Conservation (phyloP, 2,113 vertebrate species). For the Colossoma macropomum region DNA sequence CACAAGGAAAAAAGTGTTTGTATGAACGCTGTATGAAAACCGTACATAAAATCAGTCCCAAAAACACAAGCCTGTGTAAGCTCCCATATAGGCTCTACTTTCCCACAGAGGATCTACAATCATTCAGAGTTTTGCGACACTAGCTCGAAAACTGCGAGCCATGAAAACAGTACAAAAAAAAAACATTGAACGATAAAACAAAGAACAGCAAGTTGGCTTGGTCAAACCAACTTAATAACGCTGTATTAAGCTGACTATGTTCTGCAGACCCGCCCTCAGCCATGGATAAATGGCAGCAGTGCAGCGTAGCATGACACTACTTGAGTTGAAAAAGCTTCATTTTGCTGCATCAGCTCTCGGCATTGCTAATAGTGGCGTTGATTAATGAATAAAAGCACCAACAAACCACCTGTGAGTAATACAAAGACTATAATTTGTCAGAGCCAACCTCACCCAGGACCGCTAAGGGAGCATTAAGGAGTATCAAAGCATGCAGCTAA, state of each 20-base stretch:
- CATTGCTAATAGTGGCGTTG: constrained; percentile 76
- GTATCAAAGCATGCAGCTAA: constrained; percentile 48
- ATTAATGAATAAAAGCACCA: constrained; percentile 75
- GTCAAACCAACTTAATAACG: not conserved
- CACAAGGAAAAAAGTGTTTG: no score
- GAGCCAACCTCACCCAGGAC: constrained; percentile 51
- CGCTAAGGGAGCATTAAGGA: constrained; percentile 45
- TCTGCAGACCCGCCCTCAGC: not conserved
- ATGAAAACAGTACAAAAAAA: not conserved
- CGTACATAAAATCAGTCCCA: no score
- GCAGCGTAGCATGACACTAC: constrained; percentile 61
- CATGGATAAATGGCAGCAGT: constrained; percentile 52
- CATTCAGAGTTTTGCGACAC: no score
- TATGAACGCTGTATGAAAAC: no score
- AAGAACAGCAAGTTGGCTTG: no score
- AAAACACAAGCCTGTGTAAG: no score
- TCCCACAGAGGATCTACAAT: no score
- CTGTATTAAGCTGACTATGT: not conserved
- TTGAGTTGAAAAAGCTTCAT: constrained; percentile 67
- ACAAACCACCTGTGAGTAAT: constrained; percentile 73
- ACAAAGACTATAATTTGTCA: constrained; percentile 67
- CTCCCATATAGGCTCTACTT: no score
- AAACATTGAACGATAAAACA: not conserved
- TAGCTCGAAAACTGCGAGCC: no score
- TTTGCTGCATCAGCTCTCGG: constrained; percentile 70